Percentiles rank a stretch among this genome's conserved stretches.
phyloP scores from a whole-genome alignment of 2,113 vertebrate genomes.

The Anhinga anhinga region DNA sequence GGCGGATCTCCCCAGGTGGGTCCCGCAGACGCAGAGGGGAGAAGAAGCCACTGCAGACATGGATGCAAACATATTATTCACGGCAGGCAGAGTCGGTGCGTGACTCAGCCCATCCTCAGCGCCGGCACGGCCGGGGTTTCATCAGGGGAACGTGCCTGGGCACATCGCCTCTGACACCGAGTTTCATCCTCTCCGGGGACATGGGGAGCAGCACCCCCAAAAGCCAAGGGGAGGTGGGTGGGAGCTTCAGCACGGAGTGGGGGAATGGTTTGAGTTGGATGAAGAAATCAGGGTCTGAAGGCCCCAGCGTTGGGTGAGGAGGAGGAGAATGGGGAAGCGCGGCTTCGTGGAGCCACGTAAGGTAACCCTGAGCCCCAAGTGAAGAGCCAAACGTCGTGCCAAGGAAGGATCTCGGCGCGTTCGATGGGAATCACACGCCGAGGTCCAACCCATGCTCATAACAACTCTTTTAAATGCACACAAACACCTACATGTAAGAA shows the following conservation, averaged over 20 bases:
- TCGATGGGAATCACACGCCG: rapidly evolving
- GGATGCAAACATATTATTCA: not conserved
- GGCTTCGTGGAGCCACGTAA: rapidly evolving
- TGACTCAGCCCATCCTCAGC: conserved; percentile 17
- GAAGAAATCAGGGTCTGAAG: not conserved
- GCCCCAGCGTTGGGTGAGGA: not conserved
- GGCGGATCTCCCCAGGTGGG: not conserved
- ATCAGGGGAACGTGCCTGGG: not conserved
- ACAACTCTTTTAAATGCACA: not conserved
- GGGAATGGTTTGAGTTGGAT: not conserved
- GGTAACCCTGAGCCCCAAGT: not conserved
- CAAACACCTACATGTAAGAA: rapidly evolving
- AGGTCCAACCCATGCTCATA: not conserved
- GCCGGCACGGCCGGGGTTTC: not conserved
- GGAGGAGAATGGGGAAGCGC: not conserved
- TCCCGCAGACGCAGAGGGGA: not conserved
- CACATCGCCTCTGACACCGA: not conserved
- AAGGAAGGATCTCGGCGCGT: rapidly evolving
- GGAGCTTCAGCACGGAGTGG: rapidly evolving
- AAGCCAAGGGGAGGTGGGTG: not conserved
- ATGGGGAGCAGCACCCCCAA: not conserved
- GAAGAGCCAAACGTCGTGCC: not conserved
- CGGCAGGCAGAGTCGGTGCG: not conserved
- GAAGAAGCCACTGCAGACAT: not conserved
- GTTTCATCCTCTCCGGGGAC: not conserved